A percentile compares a stretch with the other conserved stretches of the same genome.
Evolutionary conservation across 30 jellyfish, hydroid and myxozoan species (phyloP).

Genomic region (Hydractinia echinata): DNA sequence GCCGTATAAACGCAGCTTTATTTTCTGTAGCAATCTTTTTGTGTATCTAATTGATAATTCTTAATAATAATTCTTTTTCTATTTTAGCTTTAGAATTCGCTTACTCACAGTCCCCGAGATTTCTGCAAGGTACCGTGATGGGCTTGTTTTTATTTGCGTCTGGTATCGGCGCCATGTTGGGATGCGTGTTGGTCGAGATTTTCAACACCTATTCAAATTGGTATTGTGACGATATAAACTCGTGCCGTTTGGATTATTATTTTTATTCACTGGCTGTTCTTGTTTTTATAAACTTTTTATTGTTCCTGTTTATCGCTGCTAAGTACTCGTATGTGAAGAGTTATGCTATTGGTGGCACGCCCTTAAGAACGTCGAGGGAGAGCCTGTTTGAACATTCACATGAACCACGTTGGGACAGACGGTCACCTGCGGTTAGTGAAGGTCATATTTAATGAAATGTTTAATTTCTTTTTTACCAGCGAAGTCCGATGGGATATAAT

Average conservation of each 20-base stretch:
- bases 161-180: slow-evolving; percentile 85
- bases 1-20: too few relatives aligned
- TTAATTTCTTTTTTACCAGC: too few relatives aligned
- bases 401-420: background rate
- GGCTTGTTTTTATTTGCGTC: slow-evolving; percentile 67
- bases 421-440: background rate
- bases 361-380: background rate
- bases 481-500: too few relatives aligned
- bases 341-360: background rate
- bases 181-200: slow-evolving; percentile 58
- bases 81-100: slow-evolving; percentile 84
- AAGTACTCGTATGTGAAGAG: slow-evolving; percentile 46
- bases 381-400: background rate
- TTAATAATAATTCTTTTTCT: too few relatives aligned
- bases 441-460: background rate
- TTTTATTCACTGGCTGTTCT: slow-evolving; percentile 61
- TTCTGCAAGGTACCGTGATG: slow-evolving; percentile 83
- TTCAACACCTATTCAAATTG: slow-evolving; percentile 47
- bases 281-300: slow-evolving; percentile 48
- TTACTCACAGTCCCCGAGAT: slow-evolving; percentile 86
- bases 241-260: slow-evolving; percentile 51
- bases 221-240: slow-evolving; percentile 52
- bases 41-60: too few relatives aligned
- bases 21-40: too few relatives aligned
- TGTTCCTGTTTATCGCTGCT: slow-evolving; percentile 49